Evolutionary conservation across 2,888 invertebrate species (phyloP).

Genomic region (Sericinus montela): DNA sequence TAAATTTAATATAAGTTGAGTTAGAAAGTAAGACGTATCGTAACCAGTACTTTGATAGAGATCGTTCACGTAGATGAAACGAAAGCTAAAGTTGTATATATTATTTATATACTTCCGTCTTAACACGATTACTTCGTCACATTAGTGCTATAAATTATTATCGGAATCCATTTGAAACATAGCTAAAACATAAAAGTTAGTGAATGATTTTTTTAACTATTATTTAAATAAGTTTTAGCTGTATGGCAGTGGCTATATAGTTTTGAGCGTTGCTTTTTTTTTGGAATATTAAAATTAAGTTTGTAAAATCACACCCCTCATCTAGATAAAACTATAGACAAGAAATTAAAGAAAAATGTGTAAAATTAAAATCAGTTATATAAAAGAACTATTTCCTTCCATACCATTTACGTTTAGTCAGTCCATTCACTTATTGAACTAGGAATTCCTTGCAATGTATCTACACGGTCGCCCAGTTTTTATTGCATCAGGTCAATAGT

Average conservation of each 20-base stretch:
- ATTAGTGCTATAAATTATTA: not conserved
- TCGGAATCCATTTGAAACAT: too few species aligned
- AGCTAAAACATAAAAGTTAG: too few species aligned
- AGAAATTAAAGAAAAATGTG: too few species aligned
- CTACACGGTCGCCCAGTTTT: constrained; percentile 9
- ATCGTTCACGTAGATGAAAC: constrained; percentile 52
- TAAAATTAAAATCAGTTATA: too few species aligned
- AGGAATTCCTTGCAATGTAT: constrained; percentile 13
- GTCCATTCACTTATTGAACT: constrained; percentile 2
- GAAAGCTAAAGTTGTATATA: constrained; percentile 43
- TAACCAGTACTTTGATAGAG: constrained; percentile 43
- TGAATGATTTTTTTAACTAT: too few species aligned
- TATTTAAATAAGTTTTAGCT: too few species aligned
- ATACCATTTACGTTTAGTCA: constrained; percentile 1
- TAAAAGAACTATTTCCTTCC: constrained; percentile 7
- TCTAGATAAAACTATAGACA: too few species aligned
- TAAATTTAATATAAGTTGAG: constrained; percentile 46
- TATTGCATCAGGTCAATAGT: constrained; percentile 11
- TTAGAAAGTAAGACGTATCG: constrained; percentile 47
- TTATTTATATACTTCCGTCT: constrained; percentile 28
- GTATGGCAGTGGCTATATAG: too few species aligned
- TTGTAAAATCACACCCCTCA: too few species aligned
- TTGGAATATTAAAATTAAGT: too few species aligned
- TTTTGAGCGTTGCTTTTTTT: too few species aligned
- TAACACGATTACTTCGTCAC: constrained; percentile 21